Base-by-base conservation (phyloP, 2,797 vertebrate genomes). In the Acrossocheilus wenchowensis region DNA sequence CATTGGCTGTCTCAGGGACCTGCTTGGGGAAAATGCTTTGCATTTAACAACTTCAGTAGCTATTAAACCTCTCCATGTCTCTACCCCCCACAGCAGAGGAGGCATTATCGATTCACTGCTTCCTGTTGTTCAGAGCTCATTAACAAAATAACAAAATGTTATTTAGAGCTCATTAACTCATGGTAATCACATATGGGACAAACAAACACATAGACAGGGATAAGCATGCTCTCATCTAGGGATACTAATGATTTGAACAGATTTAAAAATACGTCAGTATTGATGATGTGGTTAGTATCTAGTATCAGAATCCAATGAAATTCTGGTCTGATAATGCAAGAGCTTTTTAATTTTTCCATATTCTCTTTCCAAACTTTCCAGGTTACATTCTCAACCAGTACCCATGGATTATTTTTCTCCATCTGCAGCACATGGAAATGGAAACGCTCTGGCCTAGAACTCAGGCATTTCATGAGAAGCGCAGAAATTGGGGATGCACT, bases 81-180 rank as follows among this genome's bases (percentile, higher is more conserved):
- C 72, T 89, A 73, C 64, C 79, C 54, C 54, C 66, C 15, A 3
- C 87, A 87, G 66, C 82, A 52, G 52, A 66, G 12, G 14, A 79
- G 41, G 5, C 52, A 88, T 74, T 83, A 87, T 87, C 57, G 62
- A 87, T 83, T 75, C 45, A 52, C 39, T 41, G 57, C 50, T 62
- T 87, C 68, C 60, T 41, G 74, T 57, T 84, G 62, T 83, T 90
- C 82, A 84, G 36, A 69, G 64, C 69, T 82, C 85, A 79, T 87
- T 85, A 88, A 78, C 39, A 60, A 84, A 82, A 79, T 21, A 36
- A 73, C 83, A 68, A 73, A 90, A 82, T 57, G 87, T 48, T 48
- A 57, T 75, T 54, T 21, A 68, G 73, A 84, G 57, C 68, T 80
- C 77, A 79, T 86, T 73, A 80, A 60, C 30, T 80, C 54, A 26